Conservation (phyloP, 2,797 vertebrate genomes). For the Philypnodon macrostomus region DNA sequence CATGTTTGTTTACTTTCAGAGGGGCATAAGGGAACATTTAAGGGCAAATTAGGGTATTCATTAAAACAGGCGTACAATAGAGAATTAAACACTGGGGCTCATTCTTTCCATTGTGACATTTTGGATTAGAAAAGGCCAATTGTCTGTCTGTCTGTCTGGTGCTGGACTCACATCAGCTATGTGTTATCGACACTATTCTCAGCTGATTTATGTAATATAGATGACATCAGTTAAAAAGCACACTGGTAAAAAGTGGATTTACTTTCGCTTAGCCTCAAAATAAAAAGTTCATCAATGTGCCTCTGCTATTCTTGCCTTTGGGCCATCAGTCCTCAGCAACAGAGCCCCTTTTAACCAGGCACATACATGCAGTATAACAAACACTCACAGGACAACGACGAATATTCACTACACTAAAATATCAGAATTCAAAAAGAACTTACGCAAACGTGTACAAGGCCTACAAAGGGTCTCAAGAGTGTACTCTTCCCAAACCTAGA, state of each 20-base stretch:
- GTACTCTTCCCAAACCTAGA: too few species aligned
- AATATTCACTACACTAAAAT: slow-evolving; percentile 17
- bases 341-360: slow-evolving; percentile 63
- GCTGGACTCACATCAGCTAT: slow-evolving; percentile 18
- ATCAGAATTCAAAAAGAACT: too few species aligned
- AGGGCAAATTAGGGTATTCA: slow-evolving; percentile 18
- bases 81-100: slow-evolving; percentile 32
- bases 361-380: slow-evolving; percentile 2
- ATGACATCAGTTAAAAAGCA: too few species aligned
- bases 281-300: slow-evolving; percentile 54
- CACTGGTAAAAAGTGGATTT: too few species aligned
- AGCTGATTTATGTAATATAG: too few species aligned
- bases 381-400: slow-evolving; percentile 6
- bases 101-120: slow-evolving; percentile 55
- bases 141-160: slow-evolving; percentile 28
- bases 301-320: slow-evolving; percentile 65
- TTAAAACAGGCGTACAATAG: slow-evolving; percentile 4
- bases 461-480: too few species aligned
- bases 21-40: slow-evolving; percentile 19
- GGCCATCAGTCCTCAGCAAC: slow-evolving; percentile 65
- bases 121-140: slow-evolving; percentile 24
- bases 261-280: too few species aligned
- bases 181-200: too few species aligned
- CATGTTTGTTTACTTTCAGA: slow-evolving; percentile 72
- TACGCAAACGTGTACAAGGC: too few species aligned